phyloP scores from a whole-genome alignment of 2,113 vertebrate species.

The Fulica atra region DNA sequence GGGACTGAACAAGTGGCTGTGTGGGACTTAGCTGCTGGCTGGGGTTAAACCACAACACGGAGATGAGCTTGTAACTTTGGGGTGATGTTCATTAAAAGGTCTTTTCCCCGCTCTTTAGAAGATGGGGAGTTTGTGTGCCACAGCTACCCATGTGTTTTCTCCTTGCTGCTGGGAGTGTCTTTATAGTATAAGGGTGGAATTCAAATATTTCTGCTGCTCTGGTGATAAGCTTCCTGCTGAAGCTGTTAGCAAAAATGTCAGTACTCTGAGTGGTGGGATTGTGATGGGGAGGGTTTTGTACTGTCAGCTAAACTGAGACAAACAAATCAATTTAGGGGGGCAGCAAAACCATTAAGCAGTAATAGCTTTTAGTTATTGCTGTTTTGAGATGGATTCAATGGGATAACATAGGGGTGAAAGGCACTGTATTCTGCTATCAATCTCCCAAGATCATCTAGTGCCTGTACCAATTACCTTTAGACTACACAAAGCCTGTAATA shows the following conservation, averaged over 20 bases:
- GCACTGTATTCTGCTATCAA: not conserved
- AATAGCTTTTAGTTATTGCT: not conserved
- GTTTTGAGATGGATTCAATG: not conserved
- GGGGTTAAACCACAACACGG: no score
- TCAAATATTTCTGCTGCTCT: not conserved
- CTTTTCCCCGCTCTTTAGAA: rapidly evolving
- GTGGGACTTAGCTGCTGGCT: no score
- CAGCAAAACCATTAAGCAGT: not conserved
- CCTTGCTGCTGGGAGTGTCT: not conserved
- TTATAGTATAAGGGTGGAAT: not conserved
- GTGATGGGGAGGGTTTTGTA: not conserved
- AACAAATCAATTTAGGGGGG: not conserved
- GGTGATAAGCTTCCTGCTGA: not conserved
- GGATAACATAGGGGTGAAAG: not conserved
- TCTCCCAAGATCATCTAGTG: not conserved
- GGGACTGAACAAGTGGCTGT: no score
- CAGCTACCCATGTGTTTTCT: not conserved
- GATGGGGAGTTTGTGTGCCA: not conserved
- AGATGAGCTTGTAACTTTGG: not conserved
- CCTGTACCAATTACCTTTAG: not conserved
- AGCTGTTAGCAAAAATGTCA: not conserved
- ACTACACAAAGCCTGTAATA: not conserved
- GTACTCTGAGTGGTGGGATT: not conserved
- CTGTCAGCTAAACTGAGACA: not conserved
- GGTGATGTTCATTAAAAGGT: not conserved